A percentile compares a stretch with the other conserved stretches of the same genome.
Conservation (phyloP, 2,888 invertebrate genomes). For the Macroteleia sp. region DNA sequence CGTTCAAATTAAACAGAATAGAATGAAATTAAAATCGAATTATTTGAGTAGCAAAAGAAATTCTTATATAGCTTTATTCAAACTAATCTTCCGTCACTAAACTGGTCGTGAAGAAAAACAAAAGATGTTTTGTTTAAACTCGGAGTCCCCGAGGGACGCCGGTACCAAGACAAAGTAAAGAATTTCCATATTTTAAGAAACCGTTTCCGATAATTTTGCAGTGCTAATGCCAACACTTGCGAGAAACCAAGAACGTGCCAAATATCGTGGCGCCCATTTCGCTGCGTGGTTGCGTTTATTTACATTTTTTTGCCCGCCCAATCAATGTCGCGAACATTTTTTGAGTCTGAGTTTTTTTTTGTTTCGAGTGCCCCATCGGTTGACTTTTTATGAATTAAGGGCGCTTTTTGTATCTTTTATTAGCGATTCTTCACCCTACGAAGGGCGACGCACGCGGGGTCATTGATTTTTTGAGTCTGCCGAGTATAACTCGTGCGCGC, state of each 20-base stretch:
- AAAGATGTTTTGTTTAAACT: not conserved
- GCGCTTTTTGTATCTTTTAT: slow-evolving; percentile 53
- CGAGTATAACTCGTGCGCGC: slow-evolving; percentile 57
- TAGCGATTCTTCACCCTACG: slow-evolving; percentile 50
- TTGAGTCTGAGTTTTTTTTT: slow-evolving; percentile 13
- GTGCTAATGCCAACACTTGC: slow-evolving; percentile 30
- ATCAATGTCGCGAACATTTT: slow-evolving; percentile 20
- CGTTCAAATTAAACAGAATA: too few relatives aligned
- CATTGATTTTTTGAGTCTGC: slow-evolving; percentile 64
- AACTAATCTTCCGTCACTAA: too few relatives aligned
- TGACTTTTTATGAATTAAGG: slow-evolving; percentile 43
- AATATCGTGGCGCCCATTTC: slow-evolving; percentile 12
- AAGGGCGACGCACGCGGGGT: slow-evolving; percentile 60
- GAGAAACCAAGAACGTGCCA: slow-evolving; percentile 7
- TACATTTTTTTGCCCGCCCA: slow-evolving; percentile 5
- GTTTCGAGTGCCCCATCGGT: slow-evolving; percentile 25
- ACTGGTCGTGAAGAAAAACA: not conserved
- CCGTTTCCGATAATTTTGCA: slow-evolving; percentile 12
- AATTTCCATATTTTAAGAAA: slow-evolving; percentile 14
- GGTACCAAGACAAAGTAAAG: slow-evolving; percentile 28
- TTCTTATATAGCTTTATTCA: too few relatives aligned
- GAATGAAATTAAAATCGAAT: too few relatives aligned
- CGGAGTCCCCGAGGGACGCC: not conserved
- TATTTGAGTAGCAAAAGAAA: too few relatives aligned
- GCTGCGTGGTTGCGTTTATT: not conserved